Base-by-base conservation (phyloP, 2,888 invertebrate species). In the Calliopum simillimum region DNA sequence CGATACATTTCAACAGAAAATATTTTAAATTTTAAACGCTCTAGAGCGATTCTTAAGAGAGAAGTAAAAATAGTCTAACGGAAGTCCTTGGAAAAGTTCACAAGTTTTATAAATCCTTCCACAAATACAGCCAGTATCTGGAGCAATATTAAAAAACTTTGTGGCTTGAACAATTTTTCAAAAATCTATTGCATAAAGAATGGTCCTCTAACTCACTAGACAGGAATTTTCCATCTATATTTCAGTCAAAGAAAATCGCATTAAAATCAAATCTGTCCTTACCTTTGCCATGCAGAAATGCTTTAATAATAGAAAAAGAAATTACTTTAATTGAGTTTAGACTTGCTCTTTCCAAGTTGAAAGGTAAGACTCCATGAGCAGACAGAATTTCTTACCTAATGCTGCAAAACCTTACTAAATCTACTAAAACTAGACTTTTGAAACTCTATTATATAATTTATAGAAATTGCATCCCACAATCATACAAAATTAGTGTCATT, bases 371-470 rank as follows among this genome's bases (percentile, higher is more conserved):
- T 11, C 71, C 70, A n/a, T 72, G 68, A 1, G 33, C 47, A 46
- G 73, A 68, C 53, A 53, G 68, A 19, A 72, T 71, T 55, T 67
- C 56, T 1, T 71, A 72, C 23, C 51, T 59, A 11, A 72, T 72
- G 68, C 58, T 72, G 4, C 64, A 67, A 68, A 64, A 67, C 6
- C 43, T 68, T 12, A 21, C 68, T 3, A 61, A 68, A 13, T 41
- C 66, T n/a, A 53, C 61, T 2, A 70, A 72, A 23, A n/a, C 21
- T 62, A 61, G 49, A 72, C 66, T 68, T 41, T 44, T 55, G 19
- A 69, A 65, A 46, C 67, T 67, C 8, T 75, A 69, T 12, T 73
- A 73, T 41, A 68, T 63, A 16, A 71, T 73, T 41, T 51, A 73
- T 21, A 56, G 14, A 19, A 55, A 59, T 21, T 47, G 68, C 14